Percentiles rank a stretch among this genome's conserved stretches.
Evolutionary conservation across 2,888 invertebrate genomes (phyloP).

Genomic region (Xanthorhoe designata): DNA sequence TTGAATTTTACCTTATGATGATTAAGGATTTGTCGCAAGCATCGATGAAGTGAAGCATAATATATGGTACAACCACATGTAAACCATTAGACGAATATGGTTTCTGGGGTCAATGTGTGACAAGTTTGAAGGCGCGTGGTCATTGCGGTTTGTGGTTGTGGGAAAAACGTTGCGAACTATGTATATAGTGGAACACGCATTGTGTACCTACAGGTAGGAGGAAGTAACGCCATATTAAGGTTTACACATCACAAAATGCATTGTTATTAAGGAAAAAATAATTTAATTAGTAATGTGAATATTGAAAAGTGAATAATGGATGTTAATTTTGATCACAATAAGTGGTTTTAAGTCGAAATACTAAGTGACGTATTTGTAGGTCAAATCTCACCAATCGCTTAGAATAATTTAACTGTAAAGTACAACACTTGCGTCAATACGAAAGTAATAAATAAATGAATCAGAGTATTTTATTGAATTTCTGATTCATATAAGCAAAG

Average conservation of each 20-base stretch:
- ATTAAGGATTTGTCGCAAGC: too few relatives aligned
- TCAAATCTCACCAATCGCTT: conserved; percentile 14
- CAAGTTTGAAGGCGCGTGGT: conserved; percentile 12
- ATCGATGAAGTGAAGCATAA: too few relatives aligned
- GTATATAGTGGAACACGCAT: neutral
- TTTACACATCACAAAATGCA: neutral
- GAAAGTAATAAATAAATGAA: conserved; percentile 59
- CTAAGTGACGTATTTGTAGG: conserved; percentile 18
- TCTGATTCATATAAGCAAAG: conserved; percentile 50
- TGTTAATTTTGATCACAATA: neutral
- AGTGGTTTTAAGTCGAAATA: conserved; percentile 29
- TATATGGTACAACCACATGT: neutral
- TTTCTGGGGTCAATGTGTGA: neutral
- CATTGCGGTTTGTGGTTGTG: conserved; percentile 20
- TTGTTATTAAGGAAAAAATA: neutral
- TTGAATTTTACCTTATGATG: too few relatives aligned
- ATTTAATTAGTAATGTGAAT: neutral
- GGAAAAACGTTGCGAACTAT: neutral
- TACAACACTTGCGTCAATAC: conserved; percentile 59
- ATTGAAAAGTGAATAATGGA: neutral
- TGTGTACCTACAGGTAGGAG: conserved; percentile 1
- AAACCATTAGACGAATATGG: neutral
- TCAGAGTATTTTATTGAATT: conserved; percentile 51
- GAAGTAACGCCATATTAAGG: neutral
- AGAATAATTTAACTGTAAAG: conserved; percentile 32